Conservation (phyloP, 2,797 vertebrate species). For the Tokudaia tokunoshimensis region DNA sequence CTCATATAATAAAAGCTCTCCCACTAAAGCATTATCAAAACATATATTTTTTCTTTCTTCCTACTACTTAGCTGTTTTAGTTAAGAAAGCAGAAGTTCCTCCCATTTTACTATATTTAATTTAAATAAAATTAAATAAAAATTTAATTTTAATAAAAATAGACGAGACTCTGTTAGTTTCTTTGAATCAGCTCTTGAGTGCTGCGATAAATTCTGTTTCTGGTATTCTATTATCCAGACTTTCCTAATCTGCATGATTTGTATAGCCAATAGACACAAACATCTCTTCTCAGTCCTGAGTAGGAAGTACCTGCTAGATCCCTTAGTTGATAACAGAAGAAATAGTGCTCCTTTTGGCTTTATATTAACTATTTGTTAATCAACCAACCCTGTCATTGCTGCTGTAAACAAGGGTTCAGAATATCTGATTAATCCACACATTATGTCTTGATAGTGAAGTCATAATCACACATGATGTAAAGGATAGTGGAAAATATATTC, state of each 20-base stretch:
- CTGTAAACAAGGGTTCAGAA: constrained; percentile 3
- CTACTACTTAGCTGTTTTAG: constrained; percentile 19
- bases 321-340: constrained; percentile 38
- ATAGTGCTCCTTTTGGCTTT: constrained; percentile 27
- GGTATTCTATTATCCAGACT: constrained; percentile 43
- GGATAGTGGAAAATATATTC: constrained; percentile 46
- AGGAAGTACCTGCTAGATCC: constrained; percentile 5
- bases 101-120: constrained; percentile 42
- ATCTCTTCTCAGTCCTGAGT: constrained; percentile 54
- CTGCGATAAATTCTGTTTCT: constrained; percentile 55
- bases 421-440: constrained; percentile 63
- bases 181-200: constrained; percentile 49
- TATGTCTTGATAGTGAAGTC: constrained; percentile 9
- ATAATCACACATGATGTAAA: neutral
- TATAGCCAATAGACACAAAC: constrained; percentile 34
- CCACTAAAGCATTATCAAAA: constrained; percentile 31
- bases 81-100: constrained; percentile 20
- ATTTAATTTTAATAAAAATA: constrained; percentile 24
- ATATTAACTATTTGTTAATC: constrained; percentile 57
- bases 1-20: neutral
- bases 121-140: neutral
- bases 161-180: constrained; percentile 39
- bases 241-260: constrained; percentile 26
- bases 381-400: neutral
- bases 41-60: neutral